Percentiles rank a stretch among this genome's conserved stretches.
These are phyloP conservation scores for Corythaixoides concolor DNA, from an alignment of 2,113 vertebrate genomes.

Conservation along the genomic window DNA sequence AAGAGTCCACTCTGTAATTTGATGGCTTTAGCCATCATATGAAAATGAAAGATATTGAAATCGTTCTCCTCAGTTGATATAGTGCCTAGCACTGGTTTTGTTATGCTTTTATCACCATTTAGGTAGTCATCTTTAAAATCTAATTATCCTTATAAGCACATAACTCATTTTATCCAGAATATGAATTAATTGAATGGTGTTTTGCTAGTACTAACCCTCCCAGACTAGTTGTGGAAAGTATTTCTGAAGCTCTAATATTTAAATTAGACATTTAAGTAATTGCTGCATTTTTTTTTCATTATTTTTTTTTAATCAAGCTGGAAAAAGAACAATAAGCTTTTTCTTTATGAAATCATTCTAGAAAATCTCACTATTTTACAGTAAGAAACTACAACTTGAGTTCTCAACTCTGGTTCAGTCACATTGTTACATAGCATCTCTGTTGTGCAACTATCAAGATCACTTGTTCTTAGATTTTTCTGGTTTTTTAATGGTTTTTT, in stretches of 20 bases:
- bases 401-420: background rate
- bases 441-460: background rate
- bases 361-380: background rate
- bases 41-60: background rate
- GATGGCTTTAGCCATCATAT: background rate
- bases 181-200: background rate
- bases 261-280: background rate
- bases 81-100: background rate
- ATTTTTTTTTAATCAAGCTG: background rate
- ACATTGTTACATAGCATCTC: background rate
- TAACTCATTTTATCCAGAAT: background rate
- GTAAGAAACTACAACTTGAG: background rate
- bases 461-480: background rate
- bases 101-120: background rate
- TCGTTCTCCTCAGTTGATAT: background rate
- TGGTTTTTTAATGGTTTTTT: background rate
- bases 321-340: background rate
- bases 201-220: background rate
- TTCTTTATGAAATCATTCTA: background rate
- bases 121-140: background rate
- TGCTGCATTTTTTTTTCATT: background rate
- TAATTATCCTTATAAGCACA: background rate
- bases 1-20: background rate
- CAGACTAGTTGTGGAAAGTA: background rate
- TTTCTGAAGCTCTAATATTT: background rate